Percentiles rank a stretch among this genome's conserved stretches.
Conservation (phyloP, 2,113 vertebrate species). For the Sapayoa aenigma region DNA sequence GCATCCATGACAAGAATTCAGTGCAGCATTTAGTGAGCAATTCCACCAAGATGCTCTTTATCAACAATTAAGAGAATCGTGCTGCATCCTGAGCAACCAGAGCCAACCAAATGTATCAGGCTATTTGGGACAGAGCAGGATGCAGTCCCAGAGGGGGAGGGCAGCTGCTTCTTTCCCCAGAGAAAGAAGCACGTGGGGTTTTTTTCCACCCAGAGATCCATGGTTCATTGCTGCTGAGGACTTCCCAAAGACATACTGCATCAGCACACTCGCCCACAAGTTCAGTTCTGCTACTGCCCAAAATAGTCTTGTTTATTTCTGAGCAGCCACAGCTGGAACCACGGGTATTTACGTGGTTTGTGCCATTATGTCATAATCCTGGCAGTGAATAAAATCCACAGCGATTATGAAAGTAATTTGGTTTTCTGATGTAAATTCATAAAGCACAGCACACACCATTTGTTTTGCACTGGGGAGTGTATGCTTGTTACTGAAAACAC, state of each 20-base stretch:
- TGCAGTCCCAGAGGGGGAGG: not conserved
- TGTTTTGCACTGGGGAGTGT: not conserved
- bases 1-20: not conserved
- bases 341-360: not conserved
- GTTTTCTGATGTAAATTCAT: not conserved
- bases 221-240: not conserved
- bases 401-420: not conserved
- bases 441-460: not conserved
- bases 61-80: not conserved
- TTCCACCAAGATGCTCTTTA: not conserved
- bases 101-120: not conserved
- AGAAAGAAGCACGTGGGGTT: not conserved
- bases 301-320: not conserved
- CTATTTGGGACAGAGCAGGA: not conserved
- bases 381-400: not conserved
- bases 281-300: not conserved
- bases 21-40: not conserved
- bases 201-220: not conserved
- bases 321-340: constrained; percentile 16
- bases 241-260: not conserved
- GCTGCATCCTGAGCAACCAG: not conserved
- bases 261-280: not conserved
- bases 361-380: not conserved
- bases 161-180: not conserved
- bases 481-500: not conserved